Conservation (phyloP, 1,140 invertebrate genomes). For the Sipha flava region DNA sequence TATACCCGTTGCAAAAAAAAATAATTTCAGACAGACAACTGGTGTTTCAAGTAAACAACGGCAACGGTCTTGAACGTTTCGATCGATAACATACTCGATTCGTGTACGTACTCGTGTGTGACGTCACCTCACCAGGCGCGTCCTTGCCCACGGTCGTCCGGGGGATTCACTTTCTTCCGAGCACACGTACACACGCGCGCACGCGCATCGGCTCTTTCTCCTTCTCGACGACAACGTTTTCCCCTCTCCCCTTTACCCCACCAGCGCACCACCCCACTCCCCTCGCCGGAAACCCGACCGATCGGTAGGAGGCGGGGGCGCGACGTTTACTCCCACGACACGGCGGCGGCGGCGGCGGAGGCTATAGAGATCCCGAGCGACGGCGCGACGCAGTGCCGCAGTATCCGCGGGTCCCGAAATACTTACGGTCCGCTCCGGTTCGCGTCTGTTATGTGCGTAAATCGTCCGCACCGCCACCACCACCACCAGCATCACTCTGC, state of each 20-base stretch:
- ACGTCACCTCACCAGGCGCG: conserved; percentile 19
- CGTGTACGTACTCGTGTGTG: not conserved
- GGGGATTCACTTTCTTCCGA: conserved; percentile 24
- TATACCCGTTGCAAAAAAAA: too few relatives aligned
- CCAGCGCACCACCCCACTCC: not conserved
- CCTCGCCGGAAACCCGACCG: not conserved
- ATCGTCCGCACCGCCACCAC: not conserved
- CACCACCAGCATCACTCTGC: conserved; percentile 5
- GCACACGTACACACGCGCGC: not conserved
- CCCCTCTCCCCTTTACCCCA: not conserved
- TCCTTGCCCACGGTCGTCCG: conserved; percentile 29
- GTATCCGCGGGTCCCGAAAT: conserved; percentile 30
- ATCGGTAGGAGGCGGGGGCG: not conserved
- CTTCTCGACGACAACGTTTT: not conserved
- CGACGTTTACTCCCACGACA: conserved; percentile 15
- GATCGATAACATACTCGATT: not conserved
- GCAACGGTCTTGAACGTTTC: too few relatives aligned
- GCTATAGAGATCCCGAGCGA: not conserved
- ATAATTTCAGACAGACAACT: too few relatives aligned
- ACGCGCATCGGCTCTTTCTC: not conserved
- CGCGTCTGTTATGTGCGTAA: conserved; percentile 24
- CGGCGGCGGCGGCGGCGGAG: not conserved
- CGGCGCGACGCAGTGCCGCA: not conserved
- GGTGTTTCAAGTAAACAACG: too few relatives aligned
- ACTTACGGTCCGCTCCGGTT: conserved; percentile 28